Percentiles rank a stretch among this genome's conserved stretches.
Evolutionary conservation across 1,140 invertebrate species (phyloP).

Genomic region (Heliconius nattereri): DNA sequence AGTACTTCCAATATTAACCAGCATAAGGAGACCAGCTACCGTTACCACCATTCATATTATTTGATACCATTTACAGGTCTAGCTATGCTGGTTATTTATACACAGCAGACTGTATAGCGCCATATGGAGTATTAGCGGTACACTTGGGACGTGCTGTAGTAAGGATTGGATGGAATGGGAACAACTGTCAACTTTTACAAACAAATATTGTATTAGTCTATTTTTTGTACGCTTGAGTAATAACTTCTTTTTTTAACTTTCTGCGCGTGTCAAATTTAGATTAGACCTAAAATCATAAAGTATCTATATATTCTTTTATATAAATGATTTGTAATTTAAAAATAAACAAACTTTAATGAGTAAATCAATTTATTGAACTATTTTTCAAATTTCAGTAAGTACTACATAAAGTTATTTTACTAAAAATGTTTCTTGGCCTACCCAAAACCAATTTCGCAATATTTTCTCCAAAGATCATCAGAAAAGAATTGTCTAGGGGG

Average conservation of each 20-base stretch:
- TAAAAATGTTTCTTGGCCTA: too few relatives aligned
- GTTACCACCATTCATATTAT: not conserved
- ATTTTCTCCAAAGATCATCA: not conserved
- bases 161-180: conserved; percentile 68
- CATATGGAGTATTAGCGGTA: conserved; percentile 78
- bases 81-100: conserved; percentile 57
- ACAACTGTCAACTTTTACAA: conserved; percentile 72
- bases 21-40: conserved; percentile 43
- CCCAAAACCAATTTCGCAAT: too few relatives aligned
- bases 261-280: too few relatives aligned
- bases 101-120: conserved; percentile 62
- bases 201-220: conserved; percentile 54
- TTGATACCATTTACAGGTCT: conserved; percentile 42
- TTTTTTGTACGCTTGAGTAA: not conserved
- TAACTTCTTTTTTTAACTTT: not conserved
- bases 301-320: too few relatives aligned
- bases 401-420: too few relatives aligned
- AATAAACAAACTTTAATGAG: too few relatives aligned
- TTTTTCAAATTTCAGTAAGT: too few relatives aligned
- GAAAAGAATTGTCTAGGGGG: not conserved
- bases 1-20: conserved; percentile 66
- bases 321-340: too few relatives aligned
- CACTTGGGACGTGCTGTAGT: conserved; percentile 70
- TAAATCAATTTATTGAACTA: too few relatives aligned
- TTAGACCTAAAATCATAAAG: too few relatives aligned